Base-by-base conservation (phyloP, 2,888 invertebrate genomes). In the Trissonchulus sp. region DNA sequence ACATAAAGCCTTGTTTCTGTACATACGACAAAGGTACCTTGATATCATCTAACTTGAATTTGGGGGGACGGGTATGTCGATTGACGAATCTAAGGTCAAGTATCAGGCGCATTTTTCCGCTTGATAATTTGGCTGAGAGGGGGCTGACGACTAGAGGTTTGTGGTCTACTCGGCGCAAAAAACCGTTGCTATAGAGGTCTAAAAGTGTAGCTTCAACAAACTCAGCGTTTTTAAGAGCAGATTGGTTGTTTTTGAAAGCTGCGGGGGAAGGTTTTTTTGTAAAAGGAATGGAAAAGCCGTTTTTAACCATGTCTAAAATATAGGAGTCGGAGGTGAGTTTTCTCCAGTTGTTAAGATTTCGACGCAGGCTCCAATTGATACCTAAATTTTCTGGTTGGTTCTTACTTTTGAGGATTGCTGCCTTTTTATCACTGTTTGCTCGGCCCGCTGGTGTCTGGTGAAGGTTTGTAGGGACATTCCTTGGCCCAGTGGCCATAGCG, bases 31-130 rank as follows among this genome's bases (percentile, higher is more conserved):
- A n/a, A 18, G n/a, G 18, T n/a, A n/a, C 18, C 18, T n/a, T 18
- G 18, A 18, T 18, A 60, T 60, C 60, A n/a, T 60, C 60, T 18
- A 60, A 60, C 18, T n/a, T 18, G n/a, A 60, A 18, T n/a, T 60
- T 60, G 60, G 60, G 60, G n/a, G 18, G n/a, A 18, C n/a, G 60
- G n/a, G n/a, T 60, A 60, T 60, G 60, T 18, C 18, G n/a, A 60
- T 60, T 60, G n/a, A 60, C 60, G 60, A 18, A 60, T 60, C 60
- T 60, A 60, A 60, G 60, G n/a, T 60, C 60, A 18, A 60, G n/a
- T 18, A 60, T 60, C 18, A 60, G 60, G n/a, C 60, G 60, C n/a
- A 18, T 60, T n/a, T 60, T 60, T 18, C 60, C 60, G 60, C 18
- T 18, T 18, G 60, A 60, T n/a, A 18, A n/a, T 18, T 18, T 60